Conservation (phyloP, 2,888 invertebrate genomes). For the Platerodrilus igneus region DNA sequence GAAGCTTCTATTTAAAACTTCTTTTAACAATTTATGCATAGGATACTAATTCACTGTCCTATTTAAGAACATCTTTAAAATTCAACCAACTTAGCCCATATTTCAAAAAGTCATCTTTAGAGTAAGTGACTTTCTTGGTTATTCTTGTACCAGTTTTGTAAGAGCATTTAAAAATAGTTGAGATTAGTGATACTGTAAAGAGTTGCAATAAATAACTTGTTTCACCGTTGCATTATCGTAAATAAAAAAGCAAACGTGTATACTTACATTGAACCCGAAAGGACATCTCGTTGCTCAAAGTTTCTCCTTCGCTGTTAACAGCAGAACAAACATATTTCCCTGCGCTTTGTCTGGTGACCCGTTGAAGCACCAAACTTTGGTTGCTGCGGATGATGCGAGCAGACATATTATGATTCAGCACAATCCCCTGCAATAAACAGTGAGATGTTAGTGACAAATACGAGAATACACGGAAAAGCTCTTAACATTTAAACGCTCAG, state of each 20-base stretch:
- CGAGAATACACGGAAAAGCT: slow-evolving; percentile 31
- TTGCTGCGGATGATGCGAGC: slow-evolving; percentile 86
- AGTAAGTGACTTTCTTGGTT: too few relatives aligned
- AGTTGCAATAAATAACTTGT: slow-evolving; percentile 2
- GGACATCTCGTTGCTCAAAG: slow-evolving; percentile 78
- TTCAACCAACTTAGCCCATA: too few relatives aligned
- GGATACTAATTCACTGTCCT: too few relatives aligned
- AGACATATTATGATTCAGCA: slow-evolving; percentile 79
- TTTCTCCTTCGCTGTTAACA: slow-evolving; percentile 83
- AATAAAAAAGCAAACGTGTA: slow-evolving; percentile 3
- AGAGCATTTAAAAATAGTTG: too few relatives aligned
- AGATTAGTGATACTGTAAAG: too few relatives aligned
- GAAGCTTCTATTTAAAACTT: too few relatives aligned
- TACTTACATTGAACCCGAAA: slow-evolving; percentile 85
- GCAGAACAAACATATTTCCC: slow-evolving; percentile 86
- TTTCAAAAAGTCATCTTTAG: too few relatives aligned
- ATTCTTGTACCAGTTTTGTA: too few relatives aligned
- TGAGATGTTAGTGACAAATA: slow-evolving; percentile 22
- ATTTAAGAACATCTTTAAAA: too few relatives aligned
- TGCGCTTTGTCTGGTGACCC: slow-evolving; percentile 79
- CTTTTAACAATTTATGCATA: too few relatives aligned
- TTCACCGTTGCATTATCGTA: slow-evolving; percentile 1
- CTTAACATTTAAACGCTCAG: slow-evolving; percentile 28
- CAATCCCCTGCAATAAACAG: slow-evolving; percentile 61
- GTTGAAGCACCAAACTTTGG: slow-evolving; percentile 87